Conservation (phyloP, 2,888 invertebrate genomes). For the Pyrochroa serraticornis region DNA sequence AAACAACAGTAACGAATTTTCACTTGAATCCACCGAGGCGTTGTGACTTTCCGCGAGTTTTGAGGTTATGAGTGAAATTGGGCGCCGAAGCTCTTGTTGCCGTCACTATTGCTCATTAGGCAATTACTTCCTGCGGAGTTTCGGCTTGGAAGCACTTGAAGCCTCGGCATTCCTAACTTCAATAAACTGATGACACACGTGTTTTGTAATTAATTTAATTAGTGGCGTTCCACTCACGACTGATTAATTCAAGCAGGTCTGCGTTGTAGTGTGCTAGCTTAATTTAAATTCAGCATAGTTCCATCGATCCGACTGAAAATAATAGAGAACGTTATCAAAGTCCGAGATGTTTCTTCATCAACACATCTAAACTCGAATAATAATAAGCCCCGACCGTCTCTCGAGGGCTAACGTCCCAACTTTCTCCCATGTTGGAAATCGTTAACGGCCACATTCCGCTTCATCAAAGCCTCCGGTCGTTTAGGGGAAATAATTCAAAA, state of each 20-base stretch:
- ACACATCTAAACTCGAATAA: slow-evolving; percentile 12
- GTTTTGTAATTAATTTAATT: slow-evolving; percentile 28
- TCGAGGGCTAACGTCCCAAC: too few relatives aligned
- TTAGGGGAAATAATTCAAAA: slow-evolving; percentile 14
- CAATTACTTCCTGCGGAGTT: slow-evolving; percentile 15
- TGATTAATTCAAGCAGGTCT: slow-evolving; percentile 11
- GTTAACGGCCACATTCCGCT: slow-evolving; percentile 8
- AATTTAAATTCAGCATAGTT: slow-evolving; percentile 22
- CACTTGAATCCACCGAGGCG: too few relatives aligned
- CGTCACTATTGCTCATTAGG: slow-evolving; percentile 4
- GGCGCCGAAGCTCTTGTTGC: too few relatives aligned
- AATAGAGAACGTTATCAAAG: not conserved
- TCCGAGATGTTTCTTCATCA: not conserved
- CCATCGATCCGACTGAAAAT: not conserved
- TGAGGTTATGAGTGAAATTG: too few relatives aligned
- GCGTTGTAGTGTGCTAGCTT: slow-evolving; percentile 4
- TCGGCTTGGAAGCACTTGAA: not conserved
- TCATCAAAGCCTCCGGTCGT: not conserved
- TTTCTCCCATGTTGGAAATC: slow-evolving; percentile 14
- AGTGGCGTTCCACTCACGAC: slow-evolving; percentile 21
- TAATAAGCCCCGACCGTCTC: not conserved
- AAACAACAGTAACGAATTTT: too few relatives aligned
- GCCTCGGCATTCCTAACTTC: slow-evolving; percentile 18
- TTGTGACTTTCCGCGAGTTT: too few relatives aligned
- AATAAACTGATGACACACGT: slow-evolving; percentile 26